Evolutionary conservation across 2,113 vertebrate species (phyloP).

Genomic region (Equus quagga): DNA sequence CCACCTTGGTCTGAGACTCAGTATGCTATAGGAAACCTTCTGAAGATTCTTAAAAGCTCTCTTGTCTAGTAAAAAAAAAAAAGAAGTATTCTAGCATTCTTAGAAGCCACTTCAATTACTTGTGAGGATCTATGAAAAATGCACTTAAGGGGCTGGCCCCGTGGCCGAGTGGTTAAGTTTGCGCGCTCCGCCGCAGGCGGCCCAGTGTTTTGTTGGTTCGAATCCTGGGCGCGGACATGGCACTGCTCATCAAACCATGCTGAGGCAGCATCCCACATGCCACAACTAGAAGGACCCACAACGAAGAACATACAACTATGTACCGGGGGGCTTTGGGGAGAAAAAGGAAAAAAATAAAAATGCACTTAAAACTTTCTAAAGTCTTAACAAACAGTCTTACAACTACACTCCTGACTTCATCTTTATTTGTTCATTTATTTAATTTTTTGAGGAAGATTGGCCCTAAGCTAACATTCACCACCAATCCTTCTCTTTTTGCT

Average conservation of each 20-base stretch:
- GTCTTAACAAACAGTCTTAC: not conserved
- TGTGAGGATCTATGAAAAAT: not conserved
- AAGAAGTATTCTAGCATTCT: not conserved
- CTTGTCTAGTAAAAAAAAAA: not conserved
- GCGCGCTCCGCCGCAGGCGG: too few relatives aligned
- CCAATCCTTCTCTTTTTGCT: too few relatives aligned
- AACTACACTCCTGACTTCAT: not conserved
- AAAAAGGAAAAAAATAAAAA: not conserved
- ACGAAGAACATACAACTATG: too few relatives aligned
- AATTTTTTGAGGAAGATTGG: too few relatives aligned
- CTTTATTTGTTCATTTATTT: not conserved
- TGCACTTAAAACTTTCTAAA: conserved; percentile 3
- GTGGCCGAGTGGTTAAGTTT: too few relatives aligned
- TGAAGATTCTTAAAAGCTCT: conserved; percentile 29
- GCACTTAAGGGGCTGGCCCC: not conserved
- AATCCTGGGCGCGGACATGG: too few relatives aligned
- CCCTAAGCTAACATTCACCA: too few relatives aligned
- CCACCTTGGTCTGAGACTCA: not conserved
- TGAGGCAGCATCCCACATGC: too few relatives aligned
- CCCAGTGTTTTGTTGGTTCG: too few relatives aligned
- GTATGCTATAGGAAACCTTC: not conserved
- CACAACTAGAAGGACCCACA: too few relatives aligned
- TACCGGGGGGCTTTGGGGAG: too few relatives aligned
- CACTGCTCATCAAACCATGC: too few relatives aligned
- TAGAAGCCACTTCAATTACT: not conserved